Base-by-base conservation (phyloP, 2,113 vertebrate species). In the Perca fluviatilis region DNA sequence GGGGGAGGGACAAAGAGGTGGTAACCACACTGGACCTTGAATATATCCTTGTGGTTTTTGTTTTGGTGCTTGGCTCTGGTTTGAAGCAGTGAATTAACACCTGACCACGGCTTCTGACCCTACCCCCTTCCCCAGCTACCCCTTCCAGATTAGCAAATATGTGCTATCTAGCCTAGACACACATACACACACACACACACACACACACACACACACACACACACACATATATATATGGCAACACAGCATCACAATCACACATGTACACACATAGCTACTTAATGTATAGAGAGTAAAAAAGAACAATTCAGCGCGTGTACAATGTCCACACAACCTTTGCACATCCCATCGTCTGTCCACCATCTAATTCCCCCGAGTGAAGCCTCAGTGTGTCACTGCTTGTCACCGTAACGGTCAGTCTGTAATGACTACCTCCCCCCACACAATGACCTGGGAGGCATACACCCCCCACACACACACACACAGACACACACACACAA, bases 41-140 rank as follows among this genome's bases (percentile, higher is more conserved):
- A 78, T 79, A 63, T 63, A 80, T 87, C 71, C 73, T 78, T 73
- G 63, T 80, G 77, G 66, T 74, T 91, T 82, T 86, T 74, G 63
- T 79, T 91, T 87, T 50, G 74, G 74, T 58, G 71, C 63, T 91
- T 27, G 64, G 83, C 87, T 87, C 80, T 86, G 77, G 81, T 89
- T 85, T 80, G 85, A 86, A 88, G 89, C 85, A 92, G 86, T 91
- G 88, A 94, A 94, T 94, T 93, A 94, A 93, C 92, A 94, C 87
- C 87, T 91, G 91, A 93, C 93, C 93, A 78, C 54, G 6, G 88
- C 74, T 85, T 83, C 79, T 93, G 93, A 94, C 94, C 92, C 89
- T 13, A 77, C 82, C 87, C 82, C 81, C 75, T 86, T 78, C 77
- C 80, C 77, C 56, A 68, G 49, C 86, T 74, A 71, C 85, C 89